Base-by-base conservation (phyloP, 2,113 vertebrate genomes). In the Neolamprologus kungweensis region DNA sequence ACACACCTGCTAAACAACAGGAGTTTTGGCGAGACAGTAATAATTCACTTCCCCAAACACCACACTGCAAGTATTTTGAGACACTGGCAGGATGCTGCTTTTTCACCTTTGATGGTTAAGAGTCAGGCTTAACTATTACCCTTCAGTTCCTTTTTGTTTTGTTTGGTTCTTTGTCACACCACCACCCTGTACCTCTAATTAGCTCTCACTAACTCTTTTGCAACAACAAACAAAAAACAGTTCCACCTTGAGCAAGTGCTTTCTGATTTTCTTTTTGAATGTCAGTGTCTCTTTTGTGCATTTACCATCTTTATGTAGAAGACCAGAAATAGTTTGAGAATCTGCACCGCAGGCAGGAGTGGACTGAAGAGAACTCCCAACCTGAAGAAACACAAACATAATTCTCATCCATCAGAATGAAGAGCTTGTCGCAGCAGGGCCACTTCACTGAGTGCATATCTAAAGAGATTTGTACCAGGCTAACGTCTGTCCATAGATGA, bases 401-500 rank as follows among this genome's bases (percentile, higher is more conserved):
- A 21, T 4, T 12, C 7, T 82, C 4, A 71, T 8, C 5, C 71
- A 35, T 3, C 5, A 47, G 5, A 68, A 68, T 37, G 45, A 57
- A 73, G n/a, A 47, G 10, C 19, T 5, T n/a, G 3, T 54, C 40
- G 10, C 42, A 53, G 16, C 33, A 35, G 40, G 2, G 12, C n/a
- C 9, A 86, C 42, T 28, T 68, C 7, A 71, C 21, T 19, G 12
- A 12, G 7, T 57, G 42, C 2, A 23, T 0, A 55, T 45, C 2
- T 23, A 13, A 55, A 55, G 6, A 13, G 51, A 73, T n/a, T 58
- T 14, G 33, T 96, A 99, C 99, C 99, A 99, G 73, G 97, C 97
- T 84, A 99, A 92, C 0, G 97, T 98, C 90, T 99, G 99, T 88
- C 98, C 98, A 0, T 99, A 99, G 88, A 99, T 98, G 84, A 99